Evolutionary conservation across 2,797 vertebrate genomes (phyloP).

Genomic region (Borostomias antarcticus): DNA sequence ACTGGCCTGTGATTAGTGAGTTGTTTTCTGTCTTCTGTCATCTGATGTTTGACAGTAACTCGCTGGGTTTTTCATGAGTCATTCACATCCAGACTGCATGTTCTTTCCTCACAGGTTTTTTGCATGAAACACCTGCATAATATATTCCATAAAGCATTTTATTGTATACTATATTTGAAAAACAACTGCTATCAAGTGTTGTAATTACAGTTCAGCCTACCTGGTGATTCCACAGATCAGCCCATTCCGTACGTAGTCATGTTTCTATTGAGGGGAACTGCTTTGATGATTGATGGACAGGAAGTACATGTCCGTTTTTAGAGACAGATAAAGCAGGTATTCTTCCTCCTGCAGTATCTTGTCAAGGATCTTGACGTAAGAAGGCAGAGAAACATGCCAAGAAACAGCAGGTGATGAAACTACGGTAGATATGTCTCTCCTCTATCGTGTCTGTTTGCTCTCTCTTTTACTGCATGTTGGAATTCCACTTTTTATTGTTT

Average conservation of each 20-base stretch:
- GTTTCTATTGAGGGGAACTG: not conserved
- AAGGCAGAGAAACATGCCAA: constrained; percentile 1
- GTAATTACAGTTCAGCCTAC: no score
- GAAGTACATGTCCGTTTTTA: constrained; percentile 46
- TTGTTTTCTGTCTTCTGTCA: no score
- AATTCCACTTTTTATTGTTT: not conserved
- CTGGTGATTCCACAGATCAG: no score
- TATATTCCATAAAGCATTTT: no score
- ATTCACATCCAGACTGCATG: constrained; percentile 11
- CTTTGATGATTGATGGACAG: constrained; percentile 5
- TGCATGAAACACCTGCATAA: constrained; percentile 14
- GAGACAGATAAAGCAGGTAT: constrained; percentile 43
- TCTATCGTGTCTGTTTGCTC: no score
- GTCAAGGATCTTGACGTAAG: constrained; percentile 64
- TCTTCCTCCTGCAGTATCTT: constrained; percentile 53
- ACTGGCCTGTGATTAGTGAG: no score
- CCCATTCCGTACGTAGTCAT: not conserved
- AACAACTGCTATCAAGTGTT: no score
- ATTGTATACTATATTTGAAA: not conserved
- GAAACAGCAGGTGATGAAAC: constrained; percentile 45
- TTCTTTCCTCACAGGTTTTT: not conserved
- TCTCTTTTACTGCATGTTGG: not conserved
- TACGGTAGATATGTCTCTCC: no score
- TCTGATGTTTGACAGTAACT: constrained; percentile 6
- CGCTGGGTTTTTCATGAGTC: constrained; percentile 60